Evolutionary conservation across 2,888 invertebrate species (phyloP).

Genomic region (Rotaria socialis): DNA sequence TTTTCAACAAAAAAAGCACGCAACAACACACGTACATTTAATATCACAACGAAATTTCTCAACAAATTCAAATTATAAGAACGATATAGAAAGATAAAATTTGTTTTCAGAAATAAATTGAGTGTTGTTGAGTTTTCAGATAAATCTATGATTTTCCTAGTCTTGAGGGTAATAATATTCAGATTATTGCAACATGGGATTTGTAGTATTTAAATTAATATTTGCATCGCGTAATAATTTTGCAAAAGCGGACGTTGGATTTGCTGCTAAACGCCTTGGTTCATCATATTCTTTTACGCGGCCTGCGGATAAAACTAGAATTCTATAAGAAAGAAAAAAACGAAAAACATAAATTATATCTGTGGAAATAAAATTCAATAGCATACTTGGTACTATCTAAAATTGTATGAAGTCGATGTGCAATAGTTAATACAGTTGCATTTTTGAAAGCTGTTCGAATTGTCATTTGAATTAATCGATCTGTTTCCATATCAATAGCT

Average conservation of each 20-base stretch:
- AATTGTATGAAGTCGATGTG: constrained; percentile 85
- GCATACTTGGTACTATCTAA: constrained; percentile 60
- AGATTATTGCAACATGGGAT: not conserved
- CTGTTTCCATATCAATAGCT: constrained; percentile 80
- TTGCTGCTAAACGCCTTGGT: constrained; percentile 35
- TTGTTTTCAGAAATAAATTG: too few relatives aligned
- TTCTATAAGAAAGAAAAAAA: not conserved
- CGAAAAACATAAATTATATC: not conserved
- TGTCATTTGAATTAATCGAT: constrained; percentile 76
- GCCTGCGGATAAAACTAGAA: constrained; percentile 42
- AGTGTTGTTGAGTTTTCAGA: too few relatives aligned
- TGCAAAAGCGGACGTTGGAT: not conserved
- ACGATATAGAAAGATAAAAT: not conserved
- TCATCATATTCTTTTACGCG: constrained; percentile 40
- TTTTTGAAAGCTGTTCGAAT: constrained; percentile 78
- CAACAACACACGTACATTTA: not conserved
- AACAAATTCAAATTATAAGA: not conserved
- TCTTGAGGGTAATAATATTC: too few relatives aligned
- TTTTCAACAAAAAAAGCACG: not conserved
- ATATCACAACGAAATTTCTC: not conserved
- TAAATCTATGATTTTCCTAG: too few relatives aligned
- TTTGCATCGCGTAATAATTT: not conserved
- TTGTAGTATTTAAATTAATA: not conserved
- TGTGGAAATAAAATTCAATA: constrained; percentile 48
- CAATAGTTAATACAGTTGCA: constrained; percentile 84